Evolutionary conservation across 2,888 invertebrate genomes (phyloP), one percentile per base, ranked within the genome.

Genomic region (Apamea monoglypha): DNA sequence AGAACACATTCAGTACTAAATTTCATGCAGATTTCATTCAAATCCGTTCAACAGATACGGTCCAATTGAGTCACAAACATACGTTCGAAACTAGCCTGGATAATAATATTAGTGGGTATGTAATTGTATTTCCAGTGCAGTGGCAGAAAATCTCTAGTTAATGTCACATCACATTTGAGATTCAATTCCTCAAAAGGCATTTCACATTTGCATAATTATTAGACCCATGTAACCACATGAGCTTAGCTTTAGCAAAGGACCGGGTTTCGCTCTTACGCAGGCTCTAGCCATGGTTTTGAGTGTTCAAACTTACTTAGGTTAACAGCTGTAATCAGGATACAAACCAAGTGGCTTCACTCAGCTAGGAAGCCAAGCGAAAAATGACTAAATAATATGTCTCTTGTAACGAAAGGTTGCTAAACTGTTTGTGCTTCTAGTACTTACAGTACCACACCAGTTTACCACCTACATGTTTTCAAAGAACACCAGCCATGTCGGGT

Each of bases 1-100:
- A n/a, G 72, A 53, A 82, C 66, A 73, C 40, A 82, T 82, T 85
- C 81, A 29, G 68, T 63, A 59, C 72, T 16, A 73, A 77, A 82
- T 68, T 71, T 59, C 73, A 83, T 83, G 83, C 64, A 83, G 73
- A 83, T 83, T 83, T 77, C 64, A 82, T 83, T 86, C 83, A 77
- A 83, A 86, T 77, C 83, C 77, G 64, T 70, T 82, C 53, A 70
- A 72, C 47, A 82, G 82, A 86, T 86, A 86, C 76, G 36, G 29
- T 64, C 69, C 64, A 73, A 82, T 77, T 86, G 56, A 70, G 71
- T 83, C 63, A 81, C 75, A 76, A 86, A 82, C 77, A 83, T 71
- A 67, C 56, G 74, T 70, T 74, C 47, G 59, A 61, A 85, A 75
- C 69, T 70, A 44, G 85, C 61, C 4, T 14, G 36, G 32, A 63